Conservation (phyloP, 2,113 vertebrate species). For the Poicephalus gulielmi region DNA sequence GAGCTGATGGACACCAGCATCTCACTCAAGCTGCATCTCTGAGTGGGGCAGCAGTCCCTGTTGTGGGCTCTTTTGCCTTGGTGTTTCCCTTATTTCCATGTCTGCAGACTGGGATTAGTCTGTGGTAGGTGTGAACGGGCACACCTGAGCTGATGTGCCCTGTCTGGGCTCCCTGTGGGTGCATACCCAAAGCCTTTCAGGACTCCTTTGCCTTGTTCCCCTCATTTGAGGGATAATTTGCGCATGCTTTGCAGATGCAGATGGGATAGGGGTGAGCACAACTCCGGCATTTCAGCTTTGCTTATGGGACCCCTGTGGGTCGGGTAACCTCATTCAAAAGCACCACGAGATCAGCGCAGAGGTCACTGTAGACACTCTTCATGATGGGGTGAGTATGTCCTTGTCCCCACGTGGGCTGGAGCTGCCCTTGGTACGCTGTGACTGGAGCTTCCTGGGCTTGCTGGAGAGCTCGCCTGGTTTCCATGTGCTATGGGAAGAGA, state of each 20-base stretch:
- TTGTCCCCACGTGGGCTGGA: accelerated
- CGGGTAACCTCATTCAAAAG: background rate
- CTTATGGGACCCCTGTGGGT: background rate
- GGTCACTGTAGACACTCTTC: background rate
- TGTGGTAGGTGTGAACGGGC: background rate
- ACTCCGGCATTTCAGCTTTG: background rate
- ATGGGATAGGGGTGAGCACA: background rate
- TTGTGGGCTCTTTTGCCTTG: background rate
- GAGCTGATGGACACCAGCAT: background rate
- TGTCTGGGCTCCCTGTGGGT: background rate
- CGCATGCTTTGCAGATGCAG: background rate
- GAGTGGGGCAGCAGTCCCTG: background rate
- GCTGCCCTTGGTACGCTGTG: background rate
- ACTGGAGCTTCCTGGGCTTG: background rate
- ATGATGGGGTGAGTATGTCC: accelerated
- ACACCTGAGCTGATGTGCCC: background rate
- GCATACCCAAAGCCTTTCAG: background rate
- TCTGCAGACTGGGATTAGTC: background rate
- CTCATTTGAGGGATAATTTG: background rate
- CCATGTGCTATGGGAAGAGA: background rate
- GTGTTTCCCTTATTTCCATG: background rate
- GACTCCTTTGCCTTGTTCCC: background rate
- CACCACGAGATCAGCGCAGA: accelerated
- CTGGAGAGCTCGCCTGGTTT: background rate
- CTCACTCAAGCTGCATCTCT: accelerated